These are phyloP conservation scores for Oncorhynchus tshawytscha DNA, from an alignment of 2,113 vertebrate species.

Conservation along the genomic window DNA sequence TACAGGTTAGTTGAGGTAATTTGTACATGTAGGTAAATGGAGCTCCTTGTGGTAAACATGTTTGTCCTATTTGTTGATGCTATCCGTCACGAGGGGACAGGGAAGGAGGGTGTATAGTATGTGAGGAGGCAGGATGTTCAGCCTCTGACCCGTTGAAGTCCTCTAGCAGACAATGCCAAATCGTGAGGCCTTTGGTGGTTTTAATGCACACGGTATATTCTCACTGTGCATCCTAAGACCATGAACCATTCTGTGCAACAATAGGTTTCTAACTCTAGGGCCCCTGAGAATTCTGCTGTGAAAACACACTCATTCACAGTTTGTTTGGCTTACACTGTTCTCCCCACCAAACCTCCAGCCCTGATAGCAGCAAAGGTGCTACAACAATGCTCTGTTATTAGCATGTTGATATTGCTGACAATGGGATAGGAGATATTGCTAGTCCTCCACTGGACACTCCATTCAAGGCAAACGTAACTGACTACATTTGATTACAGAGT, in stretches of 20 bases:
- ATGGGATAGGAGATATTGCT: no score
- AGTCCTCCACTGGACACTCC: no score
- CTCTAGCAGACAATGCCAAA: no score
- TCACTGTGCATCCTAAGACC: no score
- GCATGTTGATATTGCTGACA: no score
- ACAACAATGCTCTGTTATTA: slow-evolving; percentile 14
- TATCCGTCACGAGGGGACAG: background rate
- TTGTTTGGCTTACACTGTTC: slow-evolving; percentile 21
- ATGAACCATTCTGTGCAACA: background rate
- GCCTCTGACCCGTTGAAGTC: no score
- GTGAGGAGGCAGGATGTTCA: no score
- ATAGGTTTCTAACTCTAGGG: slow-evolving; percentile 11
- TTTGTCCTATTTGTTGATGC: slow-evolving; percentile 43
- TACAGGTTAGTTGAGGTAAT: no score
- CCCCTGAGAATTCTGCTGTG: slow-evolving; percentile 46
- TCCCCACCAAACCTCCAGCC: slow-evolving; percentile 23
- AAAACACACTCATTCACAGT: slow-evolving; percentile 44
- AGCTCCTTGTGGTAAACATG: slow-evolving; percentile 71
- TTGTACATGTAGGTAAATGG: slow-evolving; percentile 7
- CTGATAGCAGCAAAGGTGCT: slow-evolving; percentile 41
- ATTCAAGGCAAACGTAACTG: no score
- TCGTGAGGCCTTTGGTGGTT: no score
- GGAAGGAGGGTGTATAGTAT: background rate
- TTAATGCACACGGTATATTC: no score
- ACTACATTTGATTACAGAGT: no score